These are phyloP conservation scores for Ephydatia muelleri DNA, from an alignment of 37 sponge, comb jelly and placozoan species.

Conservation along the genomic window DNA sequence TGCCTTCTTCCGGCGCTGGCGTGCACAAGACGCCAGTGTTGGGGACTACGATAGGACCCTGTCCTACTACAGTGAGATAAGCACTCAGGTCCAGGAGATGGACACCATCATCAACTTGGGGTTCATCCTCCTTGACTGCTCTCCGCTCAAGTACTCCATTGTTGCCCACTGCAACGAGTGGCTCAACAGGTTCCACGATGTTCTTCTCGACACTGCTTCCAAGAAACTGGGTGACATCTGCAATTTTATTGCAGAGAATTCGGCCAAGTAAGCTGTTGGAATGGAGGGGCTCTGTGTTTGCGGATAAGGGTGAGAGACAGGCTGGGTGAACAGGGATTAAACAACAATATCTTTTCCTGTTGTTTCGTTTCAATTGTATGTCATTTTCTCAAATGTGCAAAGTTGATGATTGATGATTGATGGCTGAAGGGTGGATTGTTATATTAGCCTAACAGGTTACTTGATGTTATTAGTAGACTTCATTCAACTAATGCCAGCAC, in stretches of 20 bases:
- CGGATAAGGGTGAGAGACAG: too few species aligned
- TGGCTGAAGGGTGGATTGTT: too few species aligned
- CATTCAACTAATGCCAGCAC: too few species aligned
- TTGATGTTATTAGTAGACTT: too few species aligned
- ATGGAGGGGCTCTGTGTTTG: too few species aligned
- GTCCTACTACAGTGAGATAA: constrained; percentile 80
- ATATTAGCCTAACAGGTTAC: too few species aligned
- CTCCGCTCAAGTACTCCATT: constrained; percentile 90
- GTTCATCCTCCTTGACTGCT: constrained; percentile 96
- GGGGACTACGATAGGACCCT: constrained; percentile 79
- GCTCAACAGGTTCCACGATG: constrained; percentile 85
- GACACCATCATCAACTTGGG: constrained; percentile 92
- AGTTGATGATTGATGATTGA: too few species aligned
- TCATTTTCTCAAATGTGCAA: too few species aligned
- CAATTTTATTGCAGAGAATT: constrained; percentile 65
- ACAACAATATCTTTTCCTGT: too few species aligned
- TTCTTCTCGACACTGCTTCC: constrained; percentile 91
- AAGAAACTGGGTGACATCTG: constrained; percentile 68
- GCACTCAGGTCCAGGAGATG: constrained; percentile 87
- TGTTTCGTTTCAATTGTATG: too few species aligned
- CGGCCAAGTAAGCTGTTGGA: constrained; percentile 67
- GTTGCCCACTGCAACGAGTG: constrained; percentile 92
- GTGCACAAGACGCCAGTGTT: constrained; percentile 80
- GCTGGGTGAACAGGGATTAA: too few species aligned
- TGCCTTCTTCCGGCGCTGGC: constrained; percentile 91